Evolutionary conservation across 2,797 vertebrate species (phyloP), one percentile per base, ranked within the genome.

Genomic region (Chaetodon trifasciatus): DNA sequence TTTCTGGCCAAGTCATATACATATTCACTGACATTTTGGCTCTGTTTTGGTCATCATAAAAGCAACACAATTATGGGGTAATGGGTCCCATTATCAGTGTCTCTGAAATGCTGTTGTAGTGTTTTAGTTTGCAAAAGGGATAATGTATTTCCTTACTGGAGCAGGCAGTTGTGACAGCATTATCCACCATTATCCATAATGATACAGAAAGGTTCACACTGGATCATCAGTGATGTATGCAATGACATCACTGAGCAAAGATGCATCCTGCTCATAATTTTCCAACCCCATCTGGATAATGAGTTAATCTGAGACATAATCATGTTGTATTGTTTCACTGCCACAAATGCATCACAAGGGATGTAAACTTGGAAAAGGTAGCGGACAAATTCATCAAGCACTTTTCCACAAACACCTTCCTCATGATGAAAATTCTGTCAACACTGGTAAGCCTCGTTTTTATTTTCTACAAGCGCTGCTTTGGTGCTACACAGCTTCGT

Each of bases 401-500:
- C 11, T 65, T 71, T 58, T 50, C 11, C 5, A 47, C 55, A 67
- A 64, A 70, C n/a, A 76, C 58, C 23, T 23, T 55, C 1, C 21
- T 50, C 13, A 4, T 50, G 39, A 35, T 65, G 58, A 67, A 64
- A 46, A 68, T 28, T 1, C 50, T 76, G 28, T 71, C 67, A 78
- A 77, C 37, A 67, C 19, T 17, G 7, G 13, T 46, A 37, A 55
- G 47, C 17, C 19, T 32, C 15, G 40, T 70, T 74, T 68, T 46
- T 67, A 15, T 13, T 46, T 64, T 50, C 57, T 28, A 63, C 28
- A 72, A 60, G 63, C 17, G 44, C 52, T 76, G 32, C 58, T 70
- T 76, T 71, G 13, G 4, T 74, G 63, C 21, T 76, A 32, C 49
- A 73, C 65, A 78, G 67, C 65, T 74, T 85, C 7, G 19, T 80